Conservation (phyloP, 2,113 vertebrate genomes). For the Centropus unirufus region DNA sequence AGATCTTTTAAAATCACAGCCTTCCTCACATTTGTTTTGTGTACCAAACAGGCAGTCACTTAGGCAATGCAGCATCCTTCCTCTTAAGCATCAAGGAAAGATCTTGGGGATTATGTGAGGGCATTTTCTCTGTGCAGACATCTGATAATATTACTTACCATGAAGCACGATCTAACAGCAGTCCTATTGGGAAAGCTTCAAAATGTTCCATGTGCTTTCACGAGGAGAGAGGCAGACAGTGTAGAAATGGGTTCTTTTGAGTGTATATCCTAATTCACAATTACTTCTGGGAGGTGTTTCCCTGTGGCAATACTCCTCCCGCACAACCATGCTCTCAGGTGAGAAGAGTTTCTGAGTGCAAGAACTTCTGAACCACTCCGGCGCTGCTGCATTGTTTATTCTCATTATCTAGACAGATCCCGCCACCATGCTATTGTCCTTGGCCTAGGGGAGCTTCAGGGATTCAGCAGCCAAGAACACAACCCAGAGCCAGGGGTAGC, state of each 20-base stretch:
- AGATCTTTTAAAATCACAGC: neutral
- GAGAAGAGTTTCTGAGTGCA: neutral
- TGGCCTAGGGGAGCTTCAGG: neutral
- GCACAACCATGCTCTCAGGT: accelerated
- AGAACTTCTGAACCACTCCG: neutral
- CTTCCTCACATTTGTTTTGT: neutral
- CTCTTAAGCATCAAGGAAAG: neutral
- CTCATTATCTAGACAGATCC: neutral
- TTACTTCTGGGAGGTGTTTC: neutral
- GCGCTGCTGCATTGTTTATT: neutral
- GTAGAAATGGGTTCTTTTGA: accelerated
- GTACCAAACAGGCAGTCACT: neutral
- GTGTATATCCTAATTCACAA: neutral
- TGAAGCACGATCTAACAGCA: neutral
- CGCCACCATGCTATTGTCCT: neutral
- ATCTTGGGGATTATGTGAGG: neutral
- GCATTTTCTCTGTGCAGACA: neutral
- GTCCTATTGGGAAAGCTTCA: neutral
- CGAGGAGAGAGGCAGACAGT: neutral
- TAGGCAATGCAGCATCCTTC: neutral
- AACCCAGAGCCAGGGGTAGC: neutral
- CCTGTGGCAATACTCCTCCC: neutral
- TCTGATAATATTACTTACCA: neutral
- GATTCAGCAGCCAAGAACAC: neutral
- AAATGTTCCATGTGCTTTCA: neutral